Conservation (phyloP, 2,113 vertebrate species). For the Nematolebias whitei region DNA sequence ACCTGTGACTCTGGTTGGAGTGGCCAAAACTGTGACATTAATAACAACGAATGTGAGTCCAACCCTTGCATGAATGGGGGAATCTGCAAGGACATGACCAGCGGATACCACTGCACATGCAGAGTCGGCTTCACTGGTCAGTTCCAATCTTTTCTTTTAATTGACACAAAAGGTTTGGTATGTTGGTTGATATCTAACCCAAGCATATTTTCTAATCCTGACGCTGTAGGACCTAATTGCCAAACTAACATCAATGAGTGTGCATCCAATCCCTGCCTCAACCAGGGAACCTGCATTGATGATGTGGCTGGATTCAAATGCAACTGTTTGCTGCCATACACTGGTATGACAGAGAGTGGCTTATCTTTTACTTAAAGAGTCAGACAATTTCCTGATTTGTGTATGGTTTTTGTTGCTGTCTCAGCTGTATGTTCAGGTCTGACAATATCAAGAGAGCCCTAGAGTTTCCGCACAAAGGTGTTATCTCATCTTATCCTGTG, state of each 20-base stretch:
- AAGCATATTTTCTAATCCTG: slow-evolving; percentile 49
- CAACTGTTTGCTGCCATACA: slow-evolving; percentile 93
- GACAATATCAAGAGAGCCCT: slow-evolving; percentile 22
- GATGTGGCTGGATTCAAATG: slow-evolving; percentile 95
- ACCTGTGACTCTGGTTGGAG: slow-evolving; percentile 92
- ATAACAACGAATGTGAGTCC: slow-evolving; percentile 90
- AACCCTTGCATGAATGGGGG: slow-evolving; percentile 91
- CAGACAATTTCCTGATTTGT: slow-evolving; percentile 3
- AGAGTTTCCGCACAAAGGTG: slow-evolving; percentile 36
- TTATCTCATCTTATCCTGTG: slow-evolving; percentile 40
- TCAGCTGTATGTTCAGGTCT: slow-evolving; percentile 27
- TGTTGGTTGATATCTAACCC: slow-evolving; percentile 31
- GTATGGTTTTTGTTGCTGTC: slow-evolving; percentile 6
- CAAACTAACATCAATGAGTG: slow-evolving; percentile 98
- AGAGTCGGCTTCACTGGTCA: slow-evolving; percentile 92
- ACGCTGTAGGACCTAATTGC: slow-evolving; percentile 90
- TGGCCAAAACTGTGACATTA: slow-evolving; percentile 89
- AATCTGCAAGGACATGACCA: slow-evolving; percentile 95
- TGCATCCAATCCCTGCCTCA: slow-evolving; percentile 95
- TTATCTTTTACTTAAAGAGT: slow-evolving; percentile 10
- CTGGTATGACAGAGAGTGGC: slow-evolving; percentile 78
- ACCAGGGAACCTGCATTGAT: slow-evolving; percentile 95
- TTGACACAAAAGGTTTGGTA: slow-evolving; percentile 40
- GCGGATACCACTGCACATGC: slow-evolving; percentile 94
- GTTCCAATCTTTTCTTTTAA: slow-evolving; percentile 41